These are phyloP conservation scores for Eurytoma californica DNA, from an alignment of 2,888 invertebrate species.

Conservation along the genomic window DNA sequence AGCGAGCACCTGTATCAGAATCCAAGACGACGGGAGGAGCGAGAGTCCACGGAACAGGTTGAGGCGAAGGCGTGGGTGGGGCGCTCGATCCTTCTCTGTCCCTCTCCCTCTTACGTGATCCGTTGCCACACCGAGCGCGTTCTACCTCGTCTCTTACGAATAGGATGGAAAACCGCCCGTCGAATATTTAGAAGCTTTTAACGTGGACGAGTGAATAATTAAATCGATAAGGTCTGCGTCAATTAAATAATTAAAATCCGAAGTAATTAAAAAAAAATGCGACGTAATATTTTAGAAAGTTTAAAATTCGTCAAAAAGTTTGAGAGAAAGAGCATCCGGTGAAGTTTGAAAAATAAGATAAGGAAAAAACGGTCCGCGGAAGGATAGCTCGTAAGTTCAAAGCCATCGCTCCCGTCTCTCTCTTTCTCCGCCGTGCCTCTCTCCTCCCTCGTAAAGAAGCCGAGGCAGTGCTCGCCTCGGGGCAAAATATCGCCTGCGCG, in stretches of 20 bases:
- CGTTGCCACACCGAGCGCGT: too few species aligned
- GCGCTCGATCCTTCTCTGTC: conserved; percentile 69
- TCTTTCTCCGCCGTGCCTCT: conserved; percentile 7
- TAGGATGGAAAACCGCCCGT: too few species aligned
- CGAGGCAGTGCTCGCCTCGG: conserved; percentile 16
- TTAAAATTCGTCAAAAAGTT: too few species aligned
- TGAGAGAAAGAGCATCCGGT: too few species aligned
- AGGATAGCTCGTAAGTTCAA: conserved; percentile 25
- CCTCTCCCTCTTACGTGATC: conserved; percentile 14
- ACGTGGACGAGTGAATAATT: too few species aligned
- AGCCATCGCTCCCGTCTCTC: conserved; percentile 32
- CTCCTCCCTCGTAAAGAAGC: conserved; percentile 41
- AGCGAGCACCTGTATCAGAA: conserved; percentile 64
- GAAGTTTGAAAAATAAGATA: too few species aligned
- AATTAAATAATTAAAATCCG: too few species aligned
- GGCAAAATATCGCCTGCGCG: conserved; percentile 52
- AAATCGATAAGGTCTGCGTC: too few species aligned
- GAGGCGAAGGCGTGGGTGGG: conserved; percentile 72
- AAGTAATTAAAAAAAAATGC: too few species aligned
- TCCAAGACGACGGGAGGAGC: conserved; percentile 58
- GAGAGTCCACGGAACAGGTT: conserved; percentile 71
- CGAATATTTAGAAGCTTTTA: too few species aligned
- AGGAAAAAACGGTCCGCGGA: too few species aligned
- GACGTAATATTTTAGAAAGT: too few species aligned
- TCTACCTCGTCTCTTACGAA: background rate